A percentile compares a stretch with the other conserved stretches of the same genome.
phyloP scores from a whole-genome alignment of 2,113 vertebrate species.

The Nibea coibor region DNA sequence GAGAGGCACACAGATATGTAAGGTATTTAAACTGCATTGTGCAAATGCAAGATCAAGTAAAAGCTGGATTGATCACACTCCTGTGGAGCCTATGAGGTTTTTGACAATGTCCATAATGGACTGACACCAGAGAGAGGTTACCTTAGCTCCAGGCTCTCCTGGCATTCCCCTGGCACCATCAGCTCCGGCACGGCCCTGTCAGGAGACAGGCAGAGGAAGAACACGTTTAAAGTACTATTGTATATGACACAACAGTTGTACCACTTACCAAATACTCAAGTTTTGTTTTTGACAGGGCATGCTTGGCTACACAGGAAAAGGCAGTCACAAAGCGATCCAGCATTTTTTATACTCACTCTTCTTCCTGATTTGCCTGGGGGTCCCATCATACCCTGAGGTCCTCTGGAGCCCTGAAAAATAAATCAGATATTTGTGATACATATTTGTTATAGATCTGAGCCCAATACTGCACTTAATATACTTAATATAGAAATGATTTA shows the following conservation, averaged over 20 bases:
- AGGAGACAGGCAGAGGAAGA: slow-evolving; percentile 5
- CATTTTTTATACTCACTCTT: slow-evolving; percentile 86
- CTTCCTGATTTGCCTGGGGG: slow-evolving; percentile 93
- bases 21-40: neutral
- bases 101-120: neutral
- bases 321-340: accelerated
- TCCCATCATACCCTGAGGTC: slow-evolving; percentile 90
- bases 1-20: slow-evolving; percentile 24
- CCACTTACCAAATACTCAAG: neutral
- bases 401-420: slow-evolving; percentile 89
- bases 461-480: too few relatives aligned
- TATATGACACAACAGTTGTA: neutral
- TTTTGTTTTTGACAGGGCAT: neutral
- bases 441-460: too few relatives aligned
- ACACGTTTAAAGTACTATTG: neutral
- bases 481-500: neutral
- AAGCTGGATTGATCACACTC: neutral
- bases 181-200: slow-evolving; percentile 92
- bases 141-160: slow-evolving; percentile 93
- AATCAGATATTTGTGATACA: neutral
- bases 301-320: neutral
- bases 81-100: neutral
- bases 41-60: neutral
- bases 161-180: slow-evolving; percentile 97
- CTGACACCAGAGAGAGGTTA: slow-evolving; percentile 56